phyloP scores from a whole-genome alignment of 2,797 vertebrate genomes.

The Tragopan temminckii region DNA sequence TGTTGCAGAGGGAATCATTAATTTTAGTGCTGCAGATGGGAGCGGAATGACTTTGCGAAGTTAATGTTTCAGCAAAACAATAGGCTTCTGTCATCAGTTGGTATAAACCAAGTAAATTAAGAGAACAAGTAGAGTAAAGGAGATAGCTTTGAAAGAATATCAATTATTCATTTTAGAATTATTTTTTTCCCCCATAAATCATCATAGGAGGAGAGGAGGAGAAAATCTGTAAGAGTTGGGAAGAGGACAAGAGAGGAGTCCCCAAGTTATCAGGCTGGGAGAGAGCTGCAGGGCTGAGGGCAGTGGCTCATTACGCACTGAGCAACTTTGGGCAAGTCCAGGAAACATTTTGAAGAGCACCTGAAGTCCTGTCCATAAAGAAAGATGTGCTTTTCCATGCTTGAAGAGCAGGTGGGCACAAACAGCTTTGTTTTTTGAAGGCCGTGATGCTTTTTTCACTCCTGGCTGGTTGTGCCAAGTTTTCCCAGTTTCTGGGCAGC shows the following conservation, averaged over 20 bases:
- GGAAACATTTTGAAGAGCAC: background rate
- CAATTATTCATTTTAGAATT: conserved; percentile 77
- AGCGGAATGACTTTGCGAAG: conserved; percentile 86
- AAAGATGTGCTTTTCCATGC: rapidly evolving
- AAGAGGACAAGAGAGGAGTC: background rate
- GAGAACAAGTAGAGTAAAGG: conserved; percentile 80
- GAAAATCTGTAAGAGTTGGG: background rate
- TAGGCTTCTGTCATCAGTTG: conserved; percentile 86
- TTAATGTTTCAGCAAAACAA: conserved; percentile 89
- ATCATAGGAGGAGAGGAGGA: background rate
- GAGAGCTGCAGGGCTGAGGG: background rate
- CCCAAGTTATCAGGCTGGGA: background rate
- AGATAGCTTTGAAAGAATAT: conserved; percentile 70
- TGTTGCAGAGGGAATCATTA: conserved; percentile 88
- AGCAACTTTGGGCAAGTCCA: background rate
- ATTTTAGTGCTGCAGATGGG: conserved; percentile 87
- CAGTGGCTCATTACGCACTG: background rate
- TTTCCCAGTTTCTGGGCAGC: background rate
- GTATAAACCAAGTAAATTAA: conserved; percentile 86
- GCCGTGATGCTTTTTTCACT: background rate
- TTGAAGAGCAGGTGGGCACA: background rate
- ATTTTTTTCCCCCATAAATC: conserved; percentile 31
- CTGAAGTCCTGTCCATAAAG: rapidly evolving
- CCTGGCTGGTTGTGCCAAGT: background rate
- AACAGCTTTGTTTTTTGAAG: background rate